Base-by-base conservation (phyloP, 37 sponge, comb jelly and placozoan species). In the Agelas oroides region DNA sequence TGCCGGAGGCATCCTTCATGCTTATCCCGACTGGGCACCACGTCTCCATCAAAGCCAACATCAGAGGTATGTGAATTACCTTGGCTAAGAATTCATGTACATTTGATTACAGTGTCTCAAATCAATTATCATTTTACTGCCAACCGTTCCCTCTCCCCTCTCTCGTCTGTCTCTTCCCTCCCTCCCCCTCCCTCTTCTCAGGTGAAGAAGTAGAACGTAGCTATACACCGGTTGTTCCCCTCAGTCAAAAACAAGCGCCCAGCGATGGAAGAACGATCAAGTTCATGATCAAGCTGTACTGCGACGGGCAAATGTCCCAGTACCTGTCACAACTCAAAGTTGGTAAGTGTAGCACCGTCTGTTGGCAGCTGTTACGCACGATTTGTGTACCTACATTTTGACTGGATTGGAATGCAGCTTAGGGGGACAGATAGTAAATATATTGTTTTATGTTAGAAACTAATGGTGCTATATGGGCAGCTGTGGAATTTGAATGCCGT, bases 1-100 rank as follows among this genome's bases (percentile, higher is more conserved):
- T 94, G 2, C 92, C 94, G 5, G 24, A 39, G 18, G 88, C 78
- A 14, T 88, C 82, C 19, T 83, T 88, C 61, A 60, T 97, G 77
- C 66, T 65, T 1, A 88, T 97, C 0, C 97, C 97, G 16, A 77
- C 79, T 17, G 97, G 97, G 5, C 90, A 94, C 71, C 97, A 97
- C 56, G 65, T 97, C 41, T 27, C 79, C 31, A 38, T 97, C 24
- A 76, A 53, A 39, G 87, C 87, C 32, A 55, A 78, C 16, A 37
- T 71, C 19, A 70, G 79, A 61, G 94, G 93, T 92, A 71, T 30
- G 86, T 24, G 70, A 54, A n/a, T n/a, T n/a, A n/a, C n/a, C n/a
- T n/a, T n/a, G n/a, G n/a, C n/a, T n/a, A n/a, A n/a, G n/a, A n/a
- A n/a, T n/a, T n/a, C n/a, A n/a, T n/a, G n/a, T n/a, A n/a, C n/a